Conservation (phyloP, 2,113 vertebrate species). For the Riparia riparia region DNA sequence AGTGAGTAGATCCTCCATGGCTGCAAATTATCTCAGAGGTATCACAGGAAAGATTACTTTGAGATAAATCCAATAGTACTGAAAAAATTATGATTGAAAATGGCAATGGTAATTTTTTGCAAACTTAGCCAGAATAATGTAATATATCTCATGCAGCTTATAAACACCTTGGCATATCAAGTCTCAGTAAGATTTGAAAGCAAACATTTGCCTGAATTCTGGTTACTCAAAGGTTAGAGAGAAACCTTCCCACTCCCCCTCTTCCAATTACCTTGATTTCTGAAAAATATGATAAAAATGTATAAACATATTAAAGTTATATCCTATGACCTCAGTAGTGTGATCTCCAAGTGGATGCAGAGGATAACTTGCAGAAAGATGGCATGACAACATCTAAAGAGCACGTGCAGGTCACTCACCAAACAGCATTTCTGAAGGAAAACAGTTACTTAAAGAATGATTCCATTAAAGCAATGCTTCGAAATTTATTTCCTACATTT, state of each 20-base stretch:
- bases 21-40: not conserved
- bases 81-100: not conserved
- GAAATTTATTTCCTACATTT: not conserved
- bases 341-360: conserved; percentile 78
- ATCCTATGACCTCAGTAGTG: not conserved
- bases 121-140: not conserved
- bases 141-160: not conserved
- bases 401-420: not conserved
- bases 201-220: not conserved
- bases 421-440: not conserved
- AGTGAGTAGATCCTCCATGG: rapidly evolving
- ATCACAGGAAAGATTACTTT: not conserved
- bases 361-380: conserved; percentile 81
- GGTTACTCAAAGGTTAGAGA: not conserved
- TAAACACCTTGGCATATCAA: not conserved
- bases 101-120: not conserved
- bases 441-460: not conserved
- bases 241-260: not conserved
- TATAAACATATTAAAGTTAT: not conserved
- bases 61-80: not conserved
- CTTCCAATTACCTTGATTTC: not conserved
- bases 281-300: not conserved
- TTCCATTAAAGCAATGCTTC: not conserved
- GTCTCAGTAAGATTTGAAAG: not conserved
- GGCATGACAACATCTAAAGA: not conserved